Percentiles rank a stretch among this genome's conserved stretches.
Evolutionary conservation across 2,113 vertebrate genomes (phyloP).

Genomic region (Prionailurus bengalensis): DNA sequence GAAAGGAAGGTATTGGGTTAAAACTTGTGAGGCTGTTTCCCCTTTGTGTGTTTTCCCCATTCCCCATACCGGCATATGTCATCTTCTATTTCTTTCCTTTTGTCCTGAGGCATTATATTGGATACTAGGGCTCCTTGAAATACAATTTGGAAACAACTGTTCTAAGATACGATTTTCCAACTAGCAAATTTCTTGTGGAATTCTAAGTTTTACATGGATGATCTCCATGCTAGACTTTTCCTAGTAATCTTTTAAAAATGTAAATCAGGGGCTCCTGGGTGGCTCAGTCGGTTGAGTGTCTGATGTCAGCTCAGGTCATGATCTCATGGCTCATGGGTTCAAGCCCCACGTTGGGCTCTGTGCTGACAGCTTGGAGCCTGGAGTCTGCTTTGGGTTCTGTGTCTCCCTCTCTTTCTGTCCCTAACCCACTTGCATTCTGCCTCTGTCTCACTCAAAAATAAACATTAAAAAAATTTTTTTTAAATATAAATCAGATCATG

Average conservation of each 20-base stretch:
- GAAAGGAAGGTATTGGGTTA: conserved; percentile 7
- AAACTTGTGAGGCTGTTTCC: not conserved
- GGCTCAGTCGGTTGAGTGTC: no score
- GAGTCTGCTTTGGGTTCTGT: no score
- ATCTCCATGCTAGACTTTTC: not conserved
- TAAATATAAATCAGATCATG: not conserved
- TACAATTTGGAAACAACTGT: conserved; percentile 21
- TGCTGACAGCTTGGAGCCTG: no score
- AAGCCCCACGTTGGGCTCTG: no score
- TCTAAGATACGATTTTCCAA: not conserved
- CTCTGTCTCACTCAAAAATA: no score
- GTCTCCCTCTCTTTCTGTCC: no score
- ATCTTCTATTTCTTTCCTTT: not conserved
- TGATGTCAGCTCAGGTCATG: no score
- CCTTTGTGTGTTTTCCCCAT: not conserved
- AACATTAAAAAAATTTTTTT: no score
- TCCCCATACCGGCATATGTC: not conserved
- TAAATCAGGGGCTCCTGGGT: not conserved
- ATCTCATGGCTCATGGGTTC: no score
- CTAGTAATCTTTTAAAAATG: not conserved
- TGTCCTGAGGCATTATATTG: not conserved
- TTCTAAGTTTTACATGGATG: conserved; percentile 3
- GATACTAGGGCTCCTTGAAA: not conserved
- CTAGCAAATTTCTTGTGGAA: not conserved
- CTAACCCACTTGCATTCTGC: no score